Base-by-base conservation (phyloP, 35 echinoderm and acorn worm genomes). In the Apostichopus japonicus region DNA sequence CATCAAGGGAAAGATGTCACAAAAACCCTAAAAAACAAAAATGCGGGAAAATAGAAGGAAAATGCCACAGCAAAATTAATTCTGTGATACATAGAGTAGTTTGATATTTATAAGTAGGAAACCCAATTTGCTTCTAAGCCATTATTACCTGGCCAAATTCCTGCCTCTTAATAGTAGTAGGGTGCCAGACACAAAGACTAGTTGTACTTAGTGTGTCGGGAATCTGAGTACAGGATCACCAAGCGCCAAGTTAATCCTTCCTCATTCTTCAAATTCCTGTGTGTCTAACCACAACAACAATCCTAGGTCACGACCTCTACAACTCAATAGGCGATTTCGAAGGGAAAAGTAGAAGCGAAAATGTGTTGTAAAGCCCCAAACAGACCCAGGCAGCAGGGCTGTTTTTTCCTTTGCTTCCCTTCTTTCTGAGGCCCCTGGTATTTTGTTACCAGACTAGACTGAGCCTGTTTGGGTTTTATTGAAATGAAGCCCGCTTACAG, bases 251-350 rank as follows among this genome's bases (percentile, higher is more conserved):
- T 19, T 75, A 75, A 75, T 75, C 71, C 71, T 75, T 21, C 71
- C 71, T 7, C 71, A 75, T 75, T 19, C 71, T 75, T 75, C n/a
- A n/a, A 19, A 75, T 75, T 75, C 71, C 71, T 21, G 1, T 21
- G 21, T 21, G 71, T 75, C 71, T 75, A n/a, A 75, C 71, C 71
- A n/a, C 17, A 75, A n/a, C 71, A 75, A 19, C 14, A 75, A 21
- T 4, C n/a, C n/a, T 7, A 75, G 71, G 71, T 75, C 71, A n/a
- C n/a, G 17, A 75, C 71, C 71, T 75, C 71, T n/a, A 75, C 71
- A 75, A 75, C 71, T 75, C 71, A 75, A 75, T 75, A 6, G 71
- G 71, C 22, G 71, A 75, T 75, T 75, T 75, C 17, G 17, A 75
- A 15, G 33, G 33, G 33, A 44, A 44, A 44, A 44, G 4, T 1